phyloP scores from a whole-genome alignment of 2,888 invertebrate genomes.

The Lochmaea crataegi region DNA sequence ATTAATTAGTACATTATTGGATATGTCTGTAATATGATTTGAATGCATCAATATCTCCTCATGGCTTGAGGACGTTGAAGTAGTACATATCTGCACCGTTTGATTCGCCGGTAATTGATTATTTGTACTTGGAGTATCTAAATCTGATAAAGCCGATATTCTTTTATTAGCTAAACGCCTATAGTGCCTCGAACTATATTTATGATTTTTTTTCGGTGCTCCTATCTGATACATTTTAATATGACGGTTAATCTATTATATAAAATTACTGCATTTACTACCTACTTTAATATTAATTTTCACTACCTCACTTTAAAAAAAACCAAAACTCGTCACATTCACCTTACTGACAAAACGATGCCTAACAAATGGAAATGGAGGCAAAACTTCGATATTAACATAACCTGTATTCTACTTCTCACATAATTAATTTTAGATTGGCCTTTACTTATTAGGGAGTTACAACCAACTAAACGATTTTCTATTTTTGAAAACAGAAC shows the following conservation, averaged over 20 bases:
- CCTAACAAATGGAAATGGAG: too few species aligned
- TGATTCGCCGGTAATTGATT: not conserved
- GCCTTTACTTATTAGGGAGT: not conserved
- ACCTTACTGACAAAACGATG: too few species aligned
- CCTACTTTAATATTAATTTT: not conserved
- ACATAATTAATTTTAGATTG: not conserved
- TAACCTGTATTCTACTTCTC: slow-evolving; percentile 4
- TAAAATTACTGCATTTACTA: not conserved
- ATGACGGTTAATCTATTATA: slow-evolving; percentile 2
- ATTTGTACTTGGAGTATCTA: too few species aligned
- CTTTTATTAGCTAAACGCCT: too few species aligned
- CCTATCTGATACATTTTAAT: slow-evolving; percentile 1
- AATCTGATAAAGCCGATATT: too few species aligned
- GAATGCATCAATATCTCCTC: not conserved
- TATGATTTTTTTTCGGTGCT: not conserved
- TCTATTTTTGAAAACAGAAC: not conserved
- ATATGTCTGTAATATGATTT: slow-evolving; percentile 1
- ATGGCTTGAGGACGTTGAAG: not conserved
- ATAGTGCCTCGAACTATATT: too few species aligned
- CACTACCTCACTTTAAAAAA: not conserved
- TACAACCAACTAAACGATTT: not conserved
- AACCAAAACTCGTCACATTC: not conserved
- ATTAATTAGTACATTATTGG: slow-evolving; percentile 2
- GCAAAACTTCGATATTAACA: slow-evolving; percentile 2
- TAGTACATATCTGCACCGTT: not conserved